Evolutionary conservation across 1,140 invertebrate genomes (phyloP), one percentile per base, ranked within the genome.

Genomic region (Tetraneura akinire): DNA sequence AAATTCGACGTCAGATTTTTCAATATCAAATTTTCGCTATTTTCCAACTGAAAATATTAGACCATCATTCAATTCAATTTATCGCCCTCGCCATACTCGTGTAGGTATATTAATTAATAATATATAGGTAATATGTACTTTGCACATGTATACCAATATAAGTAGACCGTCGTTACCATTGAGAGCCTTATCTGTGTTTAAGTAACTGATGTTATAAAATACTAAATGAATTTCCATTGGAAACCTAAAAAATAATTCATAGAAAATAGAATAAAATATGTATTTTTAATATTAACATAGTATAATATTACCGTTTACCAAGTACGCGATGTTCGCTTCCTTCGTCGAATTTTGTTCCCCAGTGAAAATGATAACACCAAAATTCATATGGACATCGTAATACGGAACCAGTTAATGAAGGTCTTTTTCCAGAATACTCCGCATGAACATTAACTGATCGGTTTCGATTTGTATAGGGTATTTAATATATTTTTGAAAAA

Each of bases 211-310:
- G 21, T 66, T 66, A n/a, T 66, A 66, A 66, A 66, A 66, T 1
- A 66, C 8, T 16, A 66, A n/a, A 42, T 66, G 62, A 10, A 66
- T 66, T n/a, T 66, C 62, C 62, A 66, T 66, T 66, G 62, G 62
- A 66, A 66, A 66, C 3, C 62, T 66, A 14, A 37, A 37, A 37
- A 37, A 37, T 37, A 4, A 11, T 10, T 47, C 10, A 14, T 47
- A 47, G 13, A 14, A 47, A 47, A 10, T 13, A n/a, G n/a, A n/a
- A n/a, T 10, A 1, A 47, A 4, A 47, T 37, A 8, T 37, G 3
- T 37, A 47, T 6, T 47, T 4, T 1, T 13, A 47, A 47, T 10
- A 47, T 47, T 47, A 47, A 10, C 10, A 11, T 47, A 13, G 3
- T 47, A 47, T 14, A 14, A 8, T 62, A 29, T 4, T 32, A 66